phyloP scores from a whole-genome alignment of 2,888 invertebrate genomes.

The Nyleta sp. region DNA sequence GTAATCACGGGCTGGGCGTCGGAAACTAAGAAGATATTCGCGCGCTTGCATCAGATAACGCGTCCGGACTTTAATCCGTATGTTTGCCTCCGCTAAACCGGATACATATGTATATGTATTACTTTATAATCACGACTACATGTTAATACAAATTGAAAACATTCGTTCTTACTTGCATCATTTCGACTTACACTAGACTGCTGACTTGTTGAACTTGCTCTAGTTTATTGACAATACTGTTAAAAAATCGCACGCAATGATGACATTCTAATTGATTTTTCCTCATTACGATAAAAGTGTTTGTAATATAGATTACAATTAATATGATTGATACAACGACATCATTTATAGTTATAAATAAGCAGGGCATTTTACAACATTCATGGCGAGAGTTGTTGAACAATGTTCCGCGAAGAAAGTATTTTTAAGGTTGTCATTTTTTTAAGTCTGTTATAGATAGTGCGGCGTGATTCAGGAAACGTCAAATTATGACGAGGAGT shows the following conservation, averaged over 20 bases:
- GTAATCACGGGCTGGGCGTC: slow-evolving; percentile 78
- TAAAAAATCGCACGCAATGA: not conserved
- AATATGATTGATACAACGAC: not conserved
- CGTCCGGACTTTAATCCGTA: slow-evolving; percentile 63
- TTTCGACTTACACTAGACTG: slow-evolving; percentile 10
- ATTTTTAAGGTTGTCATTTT: slow-evolving; percentile 20
- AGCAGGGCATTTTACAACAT: no score
- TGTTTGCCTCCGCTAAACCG: slow-evolving; percentile 58
- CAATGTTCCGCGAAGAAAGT: no score
- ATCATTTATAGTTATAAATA: no score
- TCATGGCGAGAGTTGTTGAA: not conserved
- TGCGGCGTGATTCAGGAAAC: slow-evolving; percentile 7
- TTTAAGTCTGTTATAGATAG: slow-evolving; percentile 12
- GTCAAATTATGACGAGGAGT: slow-evolving; percentile 1
- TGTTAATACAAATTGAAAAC: slow-evolving; percentile 64
- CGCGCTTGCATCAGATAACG: slow-evolving; percentile 79
- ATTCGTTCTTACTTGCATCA: slow-evolving; percentile 40
- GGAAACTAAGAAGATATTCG: slow-evolving; percentile 78
- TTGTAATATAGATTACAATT: not conserved
- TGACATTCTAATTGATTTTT: not conserved
- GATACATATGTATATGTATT: slow-evolving; percentile 70
- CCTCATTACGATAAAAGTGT: not conserved
- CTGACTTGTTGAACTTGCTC: slow-evolving; percentile 7
- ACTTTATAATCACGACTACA: slow-evolving; percentile 62
- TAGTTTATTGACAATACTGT: slow-evolving; percentile 1